Base-by-base conservation (phyloP, 1,140 invertebrate species). In the Triops longicaudatus region DNA sequence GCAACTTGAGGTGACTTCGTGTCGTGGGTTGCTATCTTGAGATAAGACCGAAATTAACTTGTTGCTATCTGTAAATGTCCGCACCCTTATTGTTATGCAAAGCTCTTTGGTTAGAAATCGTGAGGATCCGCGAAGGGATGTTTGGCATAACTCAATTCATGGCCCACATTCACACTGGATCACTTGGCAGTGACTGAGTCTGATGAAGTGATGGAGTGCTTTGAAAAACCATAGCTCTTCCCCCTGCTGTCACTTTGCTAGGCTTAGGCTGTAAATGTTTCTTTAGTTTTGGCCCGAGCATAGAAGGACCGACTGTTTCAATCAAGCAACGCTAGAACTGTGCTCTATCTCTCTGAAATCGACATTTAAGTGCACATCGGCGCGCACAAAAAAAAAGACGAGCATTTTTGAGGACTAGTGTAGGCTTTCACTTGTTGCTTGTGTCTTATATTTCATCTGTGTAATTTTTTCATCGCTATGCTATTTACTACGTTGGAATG, bases 81-180 rank as follows among this genome's bases (percentile, higher is more conserved):
- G 50, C 6, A 63, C n/a, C 50, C 22, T 63, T 63, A 63, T 63
- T 63, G 50, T 63, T 63, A 63, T 63, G 50, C n/a, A 63, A 63
- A 63, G 50, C 50, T 63, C 50, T 63, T 37, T 9, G 17, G 50
- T 22, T 63, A n/a, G 50, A 63, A 63, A 17, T 63, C 50, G 50
- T 22, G 50, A 63, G 50, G 50, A 63, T 63, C 2, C 22, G 50
- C n/a, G 14, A 17, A 63, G 50, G 50, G 22, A 63, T 63, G 50
- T 63, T 63, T 17, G 50, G 9, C 50, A 63, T 63, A 63, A 22
- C 50, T 63, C 50, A 63, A 63, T 63, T 63, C 50, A 22, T 63
- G 50, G 50, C 50, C 50, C 14, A 63, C 50, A 63, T 63, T 63
- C 50, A 17, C 50, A 63, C 50, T 10, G 14, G 50, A 63, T 63